phyloP scores from a whole-genome alignment of 2,888 invertebrate genomes.

The Rhamphomyia laevipes region DNA sequence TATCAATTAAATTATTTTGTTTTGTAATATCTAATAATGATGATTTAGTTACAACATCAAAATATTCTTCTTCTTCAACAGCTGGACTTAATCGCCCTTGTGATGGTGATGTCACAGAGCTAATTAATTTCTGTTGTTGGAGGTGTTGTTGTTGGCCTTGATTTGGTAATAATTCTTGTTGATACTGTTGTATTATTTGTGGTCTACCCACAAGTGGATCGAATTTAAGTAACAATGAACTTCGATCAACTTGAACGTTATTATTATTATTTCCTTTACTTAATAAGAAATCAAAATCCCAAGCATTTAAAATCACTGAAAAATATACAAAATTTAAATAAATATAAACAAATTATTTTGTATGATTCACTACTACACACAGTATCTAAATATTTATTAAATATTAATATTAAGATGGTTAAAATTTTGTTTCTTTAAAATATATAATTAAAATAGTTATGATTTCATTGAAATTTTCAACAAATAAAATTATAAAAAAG shows the following conservation, averaged over 20 bases:
- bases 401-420: too few species aligned
- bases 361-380: too few species aligned
- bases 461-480: too few species aligned
- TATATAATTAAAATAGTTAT: too few species aligned
- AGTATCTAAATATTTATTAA: too few species aligned
- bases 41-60: conserved; percentile 6
- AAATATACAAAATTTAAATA: conserved; percentile 1
- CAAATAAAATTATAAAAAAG: too few species aligned
- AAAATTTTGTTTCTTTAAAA: too few species aligned
- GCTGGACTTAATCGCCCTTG: conserved; percentile 26
- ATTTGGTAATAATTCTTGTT: neutral
- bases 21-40: neutral
- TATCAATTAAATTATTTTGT: neutral
- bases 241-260: conserved; percentile 29
- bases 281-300: conserved; percentile 36
- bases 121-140: conserved; percentile 11
- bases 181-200: conserved; percentile 20
- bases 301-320: conserved; percentile 34
- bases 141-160: conserved; percentile 13
- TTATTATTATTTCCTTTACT: conserved; percentile 33
- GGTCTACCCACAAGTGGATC: conserved; percentile 35
- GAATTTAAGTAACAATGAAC: conserved; percentile 34
- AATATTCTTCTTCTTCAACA: conserved; percentile 28
- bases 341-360: neutral
- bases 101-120: neutral